These are phyloP conservation scores for Xenops minutus DNA, from an alignment of 2,797 vertebrate genomes.

Conservation along the genomic window DNA sequence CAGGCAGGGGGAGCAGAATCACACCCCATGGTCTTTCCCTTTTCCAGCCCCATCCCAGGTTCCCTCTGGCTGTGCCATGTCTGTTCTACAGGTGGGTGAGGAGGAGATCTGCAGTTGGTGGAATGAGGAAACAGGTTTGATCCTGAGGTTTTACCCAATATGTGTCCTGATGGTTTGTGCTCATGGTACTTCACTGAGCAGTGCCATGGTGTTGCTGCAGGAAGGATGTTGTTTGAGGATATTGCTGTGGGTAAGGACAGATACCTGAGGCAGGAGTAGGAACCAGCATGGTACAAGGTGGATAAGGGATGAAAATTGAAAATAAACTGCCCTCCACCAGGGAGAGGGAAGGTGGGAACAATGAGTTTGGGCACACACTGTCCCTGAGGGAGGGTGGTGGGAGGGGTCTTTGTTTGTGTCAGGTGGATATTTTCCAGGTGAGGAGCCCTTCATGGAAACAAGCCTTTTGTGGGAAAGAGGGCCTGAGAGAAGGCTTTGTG, in stretches of 20 bases:
- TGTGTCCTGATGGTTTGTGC: neutral
- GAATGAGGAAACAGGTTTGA: neutral
- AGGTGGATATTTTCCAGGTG: neutral
- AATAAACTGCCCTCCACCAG: neutral
- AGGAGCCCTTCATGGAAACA: neutral
- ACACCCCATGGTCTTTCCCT: accelerated
- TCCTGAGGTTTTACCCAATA: accelerated
- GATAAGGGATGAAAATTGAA: neutral
- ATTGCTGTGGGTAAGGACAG: neutral
- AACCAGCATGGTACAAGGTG: neutral
- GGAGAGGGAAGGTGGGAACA: neutral
- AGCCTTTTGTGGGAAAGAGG: neutral
- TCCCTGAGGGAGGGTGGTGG: too few relatives aligned
- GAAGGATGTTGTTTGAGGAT: neutral
- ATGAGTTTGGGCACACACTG: accelerated
- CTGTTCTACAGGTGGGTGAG: neutral
- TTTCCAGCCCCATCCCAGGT: neutral
- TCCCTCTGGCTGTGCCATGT: accelerated
- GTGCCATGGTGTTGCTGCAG: neutral
- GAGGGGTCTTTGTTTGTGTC: neutral
- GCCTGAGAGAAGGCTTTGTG: neutral
- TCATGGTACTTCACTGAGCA: neutral
- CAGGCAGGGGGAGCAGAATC: neutral
- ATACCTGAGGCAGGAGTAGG: accelerated
- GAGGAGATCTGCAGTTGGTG: neutral